Base-by-base conservation (phyloP, 2,888 invertebrate genomes). In the Anaspis maculata region DNA sequence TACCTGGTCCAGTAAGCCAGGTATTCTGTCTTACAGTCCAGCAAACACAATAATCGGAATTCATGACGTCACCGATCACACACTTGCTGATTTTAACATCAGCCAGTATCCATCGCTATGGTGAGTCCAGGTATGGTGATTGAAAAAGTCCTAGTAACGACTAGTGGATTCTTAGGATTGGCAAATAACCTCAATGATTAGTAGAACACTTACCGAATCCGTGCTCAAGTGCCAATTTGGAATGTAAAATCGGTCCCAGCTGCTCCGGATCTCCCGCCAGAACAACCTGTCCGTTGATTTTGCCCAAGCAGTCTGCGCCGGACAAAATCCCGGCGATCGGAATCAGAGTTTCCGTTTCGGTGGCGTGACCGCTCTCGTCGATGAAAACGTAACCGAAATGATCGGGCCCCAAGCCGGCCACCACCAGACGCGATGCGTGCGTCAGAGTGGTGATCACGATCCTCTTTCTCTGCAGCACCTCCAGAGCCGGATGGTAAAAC, bases 291-390 rank as follows among this genome's bases (percentile, higher is more conserved):
- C 62, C 73, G 35, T 51, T 44, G 11, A 65, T 42, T 11, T 34
- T 32, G 3, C 50, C 49, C 3, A 41, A 36, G 5, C 32, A 45
- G n/a, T n/a, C n/a, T n/a, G n/a, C n/a, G n/a, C n/a, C n/a, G 3
- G 52, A 50, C 32, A 57, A 56, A 13, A 60, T 54, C 14, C 53
- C 62, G 46, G 62, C 63, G 14, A 75, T 61, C 3, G 79, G 74
- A 49, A 81, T 72, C 16, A 83, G 51, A 10, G 73, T 66, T 54
- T 82, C 80, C 1, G 79, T 71, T 61, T 83, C 83, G 2, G 72
- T 75, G 1, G 78, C 74, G 46, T 83, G 82, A 1, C 81, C 82
- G 27, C 77, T 77, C 65, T 85, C 85, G 54, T 85, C 85, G 21
- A 84, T 71, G 52, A 84, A 79, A 5, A 80, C 69, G 55, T 84